phyloP scores from a whole-genome alignment of 1,140 invertebrate species.

The Chymomyza costata region DNA sequence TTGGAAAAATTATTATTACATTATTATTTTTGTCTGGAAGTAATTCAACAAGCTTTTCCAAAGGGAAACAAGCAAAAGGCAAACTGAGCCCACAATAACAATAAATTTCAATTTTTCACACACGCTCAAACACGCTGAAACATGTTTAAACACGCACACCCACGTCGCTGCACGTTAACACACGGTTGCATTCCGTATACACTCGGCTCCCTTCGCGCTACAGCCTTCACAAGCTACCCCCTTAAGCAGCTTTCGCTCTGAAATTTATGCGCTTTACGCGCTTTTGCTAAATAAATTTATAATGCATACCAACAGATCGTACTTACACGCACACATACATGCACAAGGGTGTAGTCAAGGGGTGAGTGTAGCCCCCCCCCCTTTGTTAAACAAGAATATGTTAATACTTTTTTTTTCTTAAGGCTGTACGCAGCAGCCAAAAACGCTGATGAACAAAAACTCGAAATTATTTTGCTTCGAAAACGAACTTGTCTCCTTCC shows the following conservation, averaged over 20 bases:
- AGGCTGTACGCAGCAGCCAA: no score
- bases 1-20: constrained; percentile 73
- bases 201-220: no score
- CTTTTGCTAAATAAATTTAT: constrained; percentile 69
- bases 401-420: no score
- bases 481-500: no score
- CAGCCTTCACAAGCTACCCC: constrained; percentile 19
- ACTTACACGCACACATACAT: constrained; percentile 9
- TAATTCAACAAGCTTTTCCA: constrained; percentile 47
- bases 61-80: constrained; percentile 16
- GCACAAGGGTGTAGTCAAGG: no score
- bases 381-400: no score
- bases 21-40: constrained; percentile 67
- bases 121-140: constrained; percentile 6
- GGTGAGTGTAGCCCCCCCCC: no score
- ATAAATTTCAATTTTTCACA: constrained; percentile 70
- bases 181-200: constrained; percentile 31
- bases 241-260: constrained; percentile 55
- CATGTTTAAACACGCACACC: constrained; percentile 9
- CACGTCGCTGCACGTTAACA: background rate
- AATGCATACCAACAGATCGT: constrained; percentile 35
- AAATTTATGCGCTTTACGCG: constrained; percentile 65
- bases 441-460: no score
- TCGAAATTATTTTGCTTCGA: no score
- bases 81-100: constrained; percentile 55